Evolutionary conservation across 2,888 invertebrate genomes (phyloP).

Genomic region (Pyrgus malvae): DNA sequence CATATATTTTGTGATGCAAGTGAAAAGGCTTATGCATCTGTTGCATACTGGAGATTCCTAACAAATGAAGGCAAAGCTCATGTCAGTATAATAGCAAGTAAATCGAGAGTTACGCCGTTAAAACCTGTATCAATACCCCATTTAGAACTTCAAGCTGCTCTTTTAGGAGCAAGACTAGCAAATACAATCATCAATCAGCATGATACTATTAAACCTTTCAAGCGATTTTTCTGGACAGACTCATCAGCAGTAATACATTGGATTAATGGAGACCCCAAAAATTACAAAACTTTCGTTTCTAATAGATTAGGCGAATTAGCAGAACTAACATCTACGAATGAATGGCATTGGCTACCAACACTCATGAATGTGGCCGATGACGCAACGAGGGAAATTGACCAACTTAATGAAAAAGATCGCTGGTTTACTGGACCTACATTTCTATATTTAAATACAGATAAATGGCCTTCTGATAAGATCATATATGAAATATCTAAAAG

Average conservation of each 20-base stretch:
- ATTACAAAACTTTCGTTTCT: conserved; percentile 28
- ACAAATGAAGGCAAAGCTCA: background rate
- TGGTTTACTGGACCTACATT: background rate
- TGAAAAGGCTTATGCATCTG: background rate
- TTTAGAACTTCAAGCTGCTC: conserved; percentile 11
- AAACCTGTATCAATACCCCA: background rate
- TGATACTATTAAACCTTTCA: background rate
- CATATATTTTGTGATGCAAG: background rate
- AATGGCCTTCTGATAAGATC: too few relatives aligned
- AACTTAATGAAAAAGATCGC: background rate
- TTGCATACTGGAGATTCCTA: background rate
- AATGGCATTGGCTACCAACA: background rate
- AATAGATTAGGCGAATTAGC: conserved; percentile 28
- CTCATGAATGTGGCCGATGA: background rate
- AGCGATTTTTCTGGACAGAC: conserved; percentile 28
- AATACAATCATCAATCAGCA: conserved; percentile 7
- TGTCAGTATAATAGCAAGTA: background rate
- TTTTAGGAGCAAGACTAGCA: conserved; percentile 20
- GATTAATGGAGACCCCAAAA: conserved; percentile 18
- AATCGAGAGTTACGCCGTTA: background rate
- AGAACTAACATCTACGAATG: background rate
- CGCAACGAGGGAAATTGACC: background rate
- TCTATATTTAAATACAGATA: background rate
- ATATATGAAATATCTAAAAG: too few relatives aligned
- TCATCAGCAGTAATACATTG: conserved; percentile 26